Base-by-base conservation (phyloP, 2,888 invertebrate species). In the Drosophila sordidula region DNA sequence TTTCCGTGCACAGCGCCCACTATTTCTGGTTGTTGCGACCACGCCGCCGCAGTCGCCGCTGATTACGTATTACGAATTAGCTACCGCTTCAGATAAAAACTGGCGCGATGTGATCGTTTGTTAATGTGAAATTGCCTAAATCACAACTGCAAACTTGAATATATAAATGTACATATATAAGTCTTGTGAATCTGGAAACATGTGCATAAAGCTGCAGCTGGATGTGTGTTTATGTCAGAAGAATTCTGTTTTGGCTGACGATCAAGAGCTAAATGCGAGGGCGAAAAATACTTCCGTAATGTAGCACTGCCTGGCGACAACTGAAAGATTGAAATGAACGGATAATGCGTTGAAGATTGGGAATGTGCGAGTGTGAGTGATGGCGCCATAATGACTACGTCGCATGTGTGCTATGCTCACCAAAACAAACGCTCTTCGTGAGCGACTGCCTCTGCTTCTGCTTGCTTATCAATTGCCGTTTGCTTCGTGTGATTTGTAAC, bases 321-420 rank as follows among this genome's bases (percentile, higher is more conserved):
- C 83, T 83, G 59, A 85, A 85, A 76, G 8, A 34, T 72, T 42
- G 51, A 63, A 74, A 63, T 50, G 39, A 66, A 55, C 55, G 51
- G 6, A 55, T 51, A 42, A 45, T 59, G 50, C 58, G 64, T 66
- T 45, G 38, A 70, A 61, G 52, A 62, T 56, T 65, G 49, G 38
- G 42, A 41, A 34, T 64, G 22, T 46, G 41, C 39, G 26, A 38
- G 25, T 12, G 41, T 34, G 11, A 12, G 34, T 25, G 50, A 26
- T 18, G 75, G 77, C 75, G 77, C 69, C 75, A 73, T 69, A 47
- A 41, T 50, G 77, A 71, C 71, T 71, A 64, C 55, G 49, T 76
- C 83, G 73, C 50, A 70, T 54, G 69, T 50, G 69, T 54, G 51
- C 32, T 59, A 50, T 68, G 47, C 86, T 81, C 56, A 83, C 87